phyloP scores from a whole-genome alignment of 2,888 invertebrate species.

The Germaria angustata region DNA sequence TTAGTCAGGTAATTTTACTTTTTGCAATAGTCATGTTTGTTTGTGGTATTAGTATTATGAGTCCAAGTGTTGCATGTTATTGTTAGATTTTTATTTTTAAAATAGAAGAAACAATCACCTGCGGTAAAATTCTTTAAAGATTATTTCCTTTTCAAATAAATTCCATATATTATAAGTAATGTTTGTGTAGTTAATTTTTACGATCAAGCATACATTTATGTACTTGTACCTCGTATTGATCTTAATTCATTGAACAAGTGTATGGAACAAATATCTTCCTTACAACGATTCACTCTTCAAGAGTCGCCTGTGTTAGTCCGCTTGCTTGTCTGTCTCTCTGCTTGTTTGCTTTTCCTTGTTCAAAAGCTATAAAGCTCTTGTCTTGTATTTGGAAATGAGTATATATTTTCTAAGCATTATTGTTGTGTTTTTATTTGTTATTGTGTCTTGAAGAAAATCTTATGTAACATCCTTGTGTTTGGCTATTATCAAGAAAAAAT shows the following conservation, averaged over 20 bases:
- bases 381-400: conserved; percentile 49
- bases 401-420: conserved; percentile 6
- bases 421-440: conserved; percentile 29
- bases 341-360: not conserved
- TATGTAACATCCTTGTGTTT: conserved; percentile 53
- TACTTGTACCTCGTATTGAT: conserved; percentile 50
- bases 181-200: conserved; percentile 26
- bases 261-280: conserved; percentile 47
- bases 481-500: conserved; percentile 40
- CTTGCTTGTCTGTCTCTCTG: not conserved
- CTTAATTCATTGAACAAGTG: conserved; percentile 63
- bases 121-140: conserved; percentile 64
- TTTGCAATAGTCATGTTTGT: conserved; percentile 36
- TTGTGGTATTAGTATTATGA: conserved; percentile 51
- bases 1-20: too few species aligned
- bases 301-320: not conserved
- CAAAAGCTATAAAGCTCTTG: conserved; percentile 61
- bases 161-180: not conserved
- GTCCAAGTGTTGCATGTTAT: conserved; percentile 55
- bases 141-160: conserved; percentile 8
- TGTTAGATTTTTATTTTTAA: conserved; percentile 54
- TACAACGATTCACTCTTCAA: conserved; percentile 16
- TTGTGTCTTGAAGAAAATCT: conserved; percentile 24
- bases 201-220: conserved; percentile 31
- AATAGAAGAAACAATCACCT: conserved; percentile 52